Conservation (phyloP, 1,140 invertebrate species). For the Linepithema humile region DNA sequence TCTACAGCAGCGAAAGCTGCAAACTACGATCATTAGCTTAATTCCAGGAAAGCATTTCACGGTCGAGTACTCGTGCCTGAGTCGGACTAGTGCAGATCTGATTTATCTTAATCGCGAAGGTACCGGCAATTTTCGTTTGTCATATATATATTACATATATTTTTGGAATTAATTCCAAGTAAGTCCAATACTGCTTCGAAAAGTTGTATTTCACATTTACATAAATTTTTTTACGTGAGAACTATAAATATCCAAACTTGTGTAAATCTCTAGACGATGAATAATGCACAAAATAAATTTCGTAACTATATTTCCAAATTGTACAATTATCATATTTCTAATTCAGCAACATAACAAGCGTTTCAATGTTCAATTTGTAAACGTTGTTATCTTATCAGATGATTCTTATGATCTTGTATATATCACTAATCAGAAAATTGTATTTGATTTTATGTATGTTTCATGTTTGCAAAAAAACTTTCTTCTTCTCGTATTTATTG, state of each 20-base stretch:
- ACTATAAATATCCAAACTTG: too few species aligned
- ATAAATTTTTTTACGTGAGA: too few species aligned
- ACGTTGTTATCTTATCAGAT: constrained; percentile 22
- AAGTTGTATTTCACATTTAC: too few species aligned
- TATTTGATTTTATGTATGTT: too few species aligned
- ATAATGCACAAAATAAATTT: neutral
- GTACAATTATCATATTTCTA: neutral
- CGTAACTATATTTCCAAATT: neutral
- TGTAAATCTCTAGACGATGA: neutral
- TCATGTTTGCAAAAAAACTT: neutral
- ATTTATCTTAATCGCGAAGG: neutral
- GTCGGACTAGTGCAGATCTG: neutral
- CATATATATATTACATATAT: too few species aligned
- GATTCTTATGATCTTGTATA: neutral
- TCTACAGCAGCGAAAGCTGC: constrained; percentile 12
- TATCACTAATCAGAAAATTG: neutral
- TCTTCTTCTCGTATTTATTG: neutral
- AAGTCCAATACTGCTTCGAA: neutral
- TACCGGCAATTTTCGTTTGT: neutral
- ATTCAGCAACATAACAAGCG: neutral
- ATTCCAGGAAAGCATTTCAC: constrained; percentile 20
- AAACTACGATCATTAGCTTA: constrained; percentile 2
- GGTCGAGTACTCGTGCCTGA: constrained; percentile 15
- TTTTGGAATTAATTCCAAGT: too few species aligned
- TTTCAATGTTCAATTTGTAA: constrained; percentile 6